phyloP scores from a whole-genome alignment of 2,888 invertebrate genomes.

The Anthophora plumipes region DNA sequence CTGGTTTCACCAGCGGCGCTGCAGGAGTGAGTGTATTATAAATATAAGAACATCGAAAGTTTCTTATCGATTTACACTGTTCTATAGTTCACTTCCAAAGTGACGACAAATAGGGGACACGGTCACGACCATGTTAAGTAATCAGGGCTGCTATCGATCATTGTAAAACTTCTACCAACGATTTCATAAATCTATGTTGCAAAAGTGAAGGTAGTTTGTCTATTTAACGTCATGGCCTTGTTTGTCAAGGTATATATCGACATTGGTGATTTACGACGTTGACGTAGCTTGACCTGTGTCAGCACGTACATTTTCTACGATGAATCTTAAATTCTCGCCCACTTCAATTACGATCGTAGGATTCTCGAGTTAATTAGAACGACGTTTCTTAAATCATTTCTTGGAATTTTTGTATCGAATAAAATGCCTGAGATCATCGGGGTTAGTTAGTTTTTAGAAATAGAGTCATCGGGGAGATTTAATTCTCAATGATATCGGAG shows the following conservation, averaged over 20 bases:
- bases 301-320: not conserved
- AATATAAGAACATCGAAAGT: not conserved
- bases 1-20: slow-evolving; percentile 89
- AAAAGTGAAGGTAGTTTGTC: not conserved
- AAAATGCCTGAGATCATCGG: too few species aligned
- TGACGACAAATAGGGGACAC: not conserved
- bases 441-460: too few species aligned
- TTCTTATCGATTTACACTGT: not conserved
- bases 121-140: not conserved
- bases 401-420: not conserved
- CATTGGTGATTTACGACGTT: slow-evolving; percentile 25
- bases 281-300: not conserved
- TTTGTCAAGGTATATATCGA: slow-evolving; percentile 22
- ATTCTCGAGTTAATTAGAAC: not conserved
- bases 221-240: slow-evolving; percentile 24
- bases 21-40: slow-evolving; percentile 86
- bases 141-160: slow-evolving; percentile 29
- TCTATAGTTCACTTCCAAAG: not conserved
- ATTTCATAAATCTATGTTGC: slow-evolving; percentile 14
- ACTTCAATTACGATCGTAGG: not conserved
- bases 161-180: not conserved
- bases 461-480: too few species aligned
- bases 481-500: too few species aligned
- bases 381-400: not conserved
- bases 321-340: slow-evolving; percentile 29